phyloP scores from a whole-genome alignment of 2,888 invertebrate genomes.

The Orchesella flavescens region DNA sequence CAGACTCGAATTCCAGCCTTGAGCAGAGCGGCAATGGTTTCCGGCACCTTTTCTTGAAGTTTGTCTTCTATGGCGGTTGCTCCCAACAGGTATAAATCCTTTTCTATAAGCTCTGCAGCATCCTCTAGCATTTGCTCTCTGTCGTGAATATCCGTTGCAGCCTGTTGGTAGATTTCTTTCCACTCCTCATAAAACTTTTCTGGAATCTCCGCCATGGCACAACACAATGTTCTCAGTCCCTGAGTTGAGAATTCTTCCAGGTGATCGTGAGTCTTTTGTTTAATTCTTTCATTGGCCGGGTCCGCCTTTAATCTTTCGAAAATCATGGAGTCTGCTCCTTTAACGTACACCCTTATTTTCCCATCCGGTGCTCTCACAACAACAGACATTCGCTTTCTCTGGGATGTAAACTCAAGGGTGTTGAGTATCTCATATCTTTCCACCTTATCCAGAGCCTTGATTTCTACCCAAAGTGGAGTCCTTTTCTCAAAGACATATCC shows the following conservation, averaged over 20 bases:
- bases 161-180: conserved; percentile 89
- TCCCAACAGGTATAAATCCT: conserved; percentile 83
- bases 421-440: conserved; percentile 86
- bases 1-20: conserved; percentile 96
- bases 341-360: conserved; percentile 73
- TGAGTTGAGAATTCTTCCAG: conserved; percentile 93
- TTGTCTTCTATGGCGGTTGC: conserved; percentile 99
- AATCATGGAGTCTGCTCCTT: conserved; percentile 84
- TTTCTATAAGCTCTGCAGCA: conserved; percentile 89
- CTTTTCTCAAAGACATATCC: conserved; percentile 93
- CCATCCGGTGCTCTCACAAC: conserved; percentile 89
- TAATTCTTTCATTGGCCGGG: conserved; percentile 35
- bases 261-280: conserved; percentile 81
- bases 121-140: conserved; percentile 92
- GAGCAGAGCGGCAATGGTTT: conserved; percentile 92
- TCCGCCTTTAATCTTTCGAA: conserved; percentile 77
- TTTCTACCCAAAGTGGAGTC: conserved; percentile 84
- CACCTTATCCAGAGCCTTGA: conserved; percentile 79
- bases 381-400: conserved; percentile 96
- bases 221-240: conserved; percentile 94
- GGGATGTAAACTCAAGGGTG: conserved; percentile 94
- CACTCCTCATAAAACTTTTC: conserved; percentile 86
- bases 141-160: conserved; percentile 85
- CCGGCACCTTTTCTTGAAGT: conserved; percentile 93
- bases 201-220: conserved; percentile 88